Conservation (phyloP, 2,113 vertebrate genomes). For the Dicrurus megarhynchus region DNA sequence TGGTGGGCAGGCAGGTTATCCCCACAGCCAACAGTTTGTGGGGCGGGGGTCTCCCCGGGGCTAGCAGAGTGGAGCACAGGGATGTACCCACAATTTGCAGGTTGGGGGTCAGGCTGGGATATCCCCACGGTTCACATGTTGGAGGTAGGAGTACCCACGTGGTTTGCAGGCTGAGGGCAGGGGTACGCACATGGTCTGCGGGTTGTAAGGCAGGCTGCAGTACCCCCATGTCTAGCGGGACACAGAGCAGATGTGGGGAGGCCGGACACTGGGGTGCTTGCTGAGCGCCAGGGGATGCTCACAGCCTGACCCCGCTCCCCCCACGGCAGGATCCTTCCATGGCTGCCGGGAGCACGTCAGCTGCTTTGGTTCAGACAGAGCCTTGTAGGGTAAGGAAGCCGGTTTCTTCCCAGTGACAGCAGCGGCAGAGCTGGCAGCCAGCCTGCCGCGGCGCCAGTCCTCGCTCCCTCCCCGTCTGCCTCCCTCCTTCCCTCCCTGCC, state of each 20-base stretch:
- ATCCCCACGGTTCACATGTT: not conserved
- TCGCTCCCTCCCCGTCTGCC: not conserved
- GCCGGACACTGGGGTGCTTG: not conserved
- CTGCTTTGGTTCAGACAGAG: slow-evolving; percentile 63
- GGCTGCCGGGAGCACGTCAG: slow-evolving; percentile 34
- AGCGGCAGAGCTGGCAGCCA: slow-evolving; percentile 23
- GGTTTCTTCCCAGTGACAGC: slow-evolving; percentile 40
- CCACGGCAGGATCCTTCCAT: not conserved
- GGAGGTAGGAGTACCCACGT: not conserved
- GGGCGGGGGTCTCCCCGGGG: too few species aligned
- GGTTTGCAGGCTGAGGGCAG: not conserved
- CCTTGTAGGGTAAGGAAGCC: slow-evolving; percentile 80
- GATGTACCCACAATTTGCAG: not conserved
- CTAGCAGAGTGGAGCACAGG: not conserved
- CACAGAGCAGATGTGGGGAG: not conserved
- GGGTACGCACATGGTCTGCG: not conserved
- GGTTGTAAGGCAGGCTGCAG: not conserved
- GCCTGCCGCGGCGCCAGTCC: not conserved
- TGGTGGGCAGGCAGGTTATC: not conserved
- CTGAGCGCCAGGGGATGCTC: not conserved
- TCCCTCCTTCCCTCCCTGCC: not conserved
- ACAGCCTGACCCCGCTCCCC: not conserved
- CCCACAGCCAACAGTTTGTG: not conserved
- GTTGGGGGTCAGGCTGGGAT: too few species aligned
- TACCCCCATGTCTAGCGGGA: not conserved